Percentiles rank a stretch among this genome's conserved stretches.
Conservation (phyloP, 2,113 vertebrate genomes). For the Mesembrinibis cayennensis region DNA sequence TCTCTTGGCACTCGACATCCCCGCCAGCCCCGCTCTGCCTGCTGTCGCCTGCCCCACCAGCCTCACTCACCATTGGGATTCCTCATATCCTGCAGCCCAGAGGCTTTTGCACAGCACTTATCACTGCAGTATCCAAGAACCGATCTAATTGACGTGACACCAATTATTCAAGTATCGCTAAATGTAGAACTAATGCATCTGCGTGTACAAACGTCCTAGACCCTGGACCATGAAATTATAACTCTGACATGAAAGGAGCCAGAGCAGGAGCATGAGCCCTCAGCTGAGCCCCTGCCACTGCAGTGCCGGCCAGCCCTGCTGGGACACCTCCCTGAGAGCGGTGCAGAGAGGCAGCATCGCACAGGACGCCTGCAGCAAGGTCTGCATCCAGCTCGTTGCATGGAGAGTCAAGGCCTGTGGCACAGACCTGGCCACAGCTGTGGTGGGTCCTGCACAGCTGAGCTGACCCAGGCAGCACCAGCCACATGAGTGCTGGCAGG, state of each 20-base stretch:
- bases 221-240: not conserved
- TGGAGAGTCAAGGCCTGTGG: not conserved
- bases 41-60: not conserved
- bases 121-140: not conserved
- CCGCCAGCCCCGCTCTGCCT: rapidly evolving
- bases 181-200: conserved; percentile 46
- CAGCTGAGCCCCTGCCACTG: not conserved
- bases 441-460: rapidly evolving
- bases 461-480: not conserved
- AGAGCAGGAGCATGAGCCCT: not conserved
- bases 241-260: not conserved
- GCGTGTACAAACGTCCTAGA: conserved; percentile 1
- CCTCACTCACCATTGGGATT: rapidly evolving
- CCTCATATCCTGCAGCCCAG: not conserved
- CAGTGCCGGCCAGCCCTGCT: not conserved
- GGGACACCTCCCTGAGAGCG: not conserved
- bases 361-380: rapidly evolving
- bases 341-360: rapidly evolving
- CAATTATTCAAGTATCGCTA: conserved; percentile 43
- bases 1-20: no score
- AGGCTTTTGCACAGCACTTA: not conserved
- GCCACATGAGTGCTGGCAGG: not conserved
- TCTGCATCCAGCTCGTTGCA: not conserved
- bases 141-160: conserved; percentile 40
- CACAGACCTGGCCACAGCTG: not conserved